Evolutionary conservation across 2,888 invertebrate species (phyloP), one percentile per base, ranked within the genome.

Genomic region (Atherix ibis): DNA sequence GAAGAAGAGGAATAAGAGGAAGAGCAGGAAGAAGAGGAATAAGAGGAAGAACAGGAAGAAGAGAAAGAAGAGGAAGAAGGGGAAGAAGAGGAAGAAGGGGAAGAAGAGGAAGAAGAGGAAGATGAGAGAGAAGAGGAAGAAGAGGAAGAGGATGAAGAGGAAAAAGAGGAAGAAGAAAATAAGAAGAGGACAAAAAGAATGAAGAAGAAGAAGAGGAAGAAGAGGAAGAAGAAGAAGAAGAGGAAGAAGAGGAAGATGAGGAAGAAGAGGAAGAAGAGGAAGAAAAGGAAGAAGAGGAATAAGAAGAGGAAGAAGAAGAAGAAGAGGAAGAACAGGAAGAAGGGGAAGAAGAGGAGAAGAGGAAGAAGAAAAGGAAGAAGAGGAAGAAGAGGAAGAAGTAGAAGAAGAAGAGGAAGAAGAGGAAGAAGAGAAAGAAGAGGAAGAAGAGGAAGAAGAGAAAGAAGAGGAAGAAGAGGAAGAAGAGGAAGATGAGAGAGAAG

Each of bases 271-370:
- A 18, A 27, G 16, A 3, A 15, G 15, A 13, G 19, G 14, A 22
- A 16, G 16, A 10, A 3, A 31, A 14, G 17, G 18, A 19, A 10
- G 12, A 19, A 16, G 18, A 18, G 19, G 16, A 24, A 24, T 12
- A 18, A 28, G 37, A 19, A 24, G 13, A 25, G 25, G 10, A 8
- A 14, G 17, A 15, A 32, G 13, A 27, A 25, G 17, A 27, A 14
- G 17, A 14, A 18, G 10, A 10, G 22, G 16, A 16, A 14, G 18
- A 18, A 16, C 15, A 17, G 32, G 22, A 9, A 16, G 18, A 12
- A 9, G 16, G 27, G n/a, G 18, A 34, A 25, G 12, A 18, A 18
- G 24, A 17, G 32, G 14, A 25, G 24, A 28, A 15, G 15, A 26
- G 13, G 25, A 32, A 19, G 26, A 16, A 4, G 16, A 17, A 18